Percentiles rank a stretch among this genome's conserved stretches.
phyloP scores from a whole-genome alignment of 2,888 invertebrate genomes.

The Calliopum simillimum region DNA sequence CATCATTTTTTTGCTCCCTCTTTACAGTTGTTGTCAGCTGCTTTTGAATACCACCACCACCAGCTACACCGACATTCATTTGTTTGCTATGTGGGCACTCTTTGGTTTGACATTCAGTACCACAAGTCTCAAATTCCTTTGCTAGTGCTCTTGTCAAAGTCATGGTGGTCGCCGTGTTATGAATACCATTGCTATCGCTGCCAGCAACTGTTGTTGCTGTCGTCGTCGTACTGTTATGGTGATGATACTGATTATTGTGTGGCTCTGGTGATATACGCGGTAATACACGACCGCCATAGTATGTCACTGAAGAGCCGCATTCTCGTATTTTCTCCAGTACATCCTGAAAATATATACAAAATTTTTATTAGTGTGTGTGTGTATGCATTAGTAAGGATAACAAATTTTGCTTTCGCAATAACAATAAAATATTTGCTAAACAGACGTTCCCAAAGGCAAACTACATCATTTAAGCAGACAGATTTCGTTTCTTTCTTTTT shows the following conservation, averaged over 20 bases:
- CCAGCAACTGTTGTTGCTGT: slow-evolving; percentile 68
- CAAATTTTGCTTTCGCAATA: neutral
- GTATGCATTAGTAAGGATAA: neutral
- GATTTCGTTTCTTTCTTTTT: no score
- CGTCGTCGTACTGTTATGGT: slow-evolving; percentile 40
- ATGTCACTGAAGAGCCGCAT: slow-evolving; percentile 89
- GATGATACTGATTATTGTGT: slow-evolving; percentile 26
- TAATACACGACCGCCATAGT: slow-evolving; percentile 87
- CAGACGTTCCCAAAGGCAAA: neutral
- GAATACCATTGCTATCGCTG: slow-evolving; percentile 66
- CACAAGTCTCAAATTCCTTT: slow-evolving; percentile 66
- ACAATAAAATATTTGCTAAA: no score
- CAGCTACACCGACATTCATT: neutral
- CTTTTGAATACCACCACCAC: neutral
- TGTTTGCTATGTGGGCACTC: slow-evolving; percentile 48
- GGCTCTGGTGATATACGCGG: slow-evolving; percentile 70
- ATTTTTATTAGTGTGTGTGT: neutral
- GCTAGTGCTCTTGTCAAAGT: slow-evolving; percentile 57
- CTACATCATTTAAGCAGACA: neutral
- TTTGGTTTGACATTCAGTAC: slow-evolving; percentile 56
- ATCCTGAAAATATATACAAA: slow-evolving; percentile 69
- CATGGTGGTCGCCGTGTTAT: slow-evolving; percentile 59
- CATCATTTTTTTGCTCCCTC: no score
- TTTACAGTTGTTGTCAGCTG: slow-evolving; percentile 28
- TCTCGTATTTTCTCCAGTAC: slow-evolving; percentile 88